These are phyloP conservation scores for Holothuria leucospilota DNA, from an alignment of 53 echinoderm and acorn worm species.

Conservation along the genomic window DNA sequence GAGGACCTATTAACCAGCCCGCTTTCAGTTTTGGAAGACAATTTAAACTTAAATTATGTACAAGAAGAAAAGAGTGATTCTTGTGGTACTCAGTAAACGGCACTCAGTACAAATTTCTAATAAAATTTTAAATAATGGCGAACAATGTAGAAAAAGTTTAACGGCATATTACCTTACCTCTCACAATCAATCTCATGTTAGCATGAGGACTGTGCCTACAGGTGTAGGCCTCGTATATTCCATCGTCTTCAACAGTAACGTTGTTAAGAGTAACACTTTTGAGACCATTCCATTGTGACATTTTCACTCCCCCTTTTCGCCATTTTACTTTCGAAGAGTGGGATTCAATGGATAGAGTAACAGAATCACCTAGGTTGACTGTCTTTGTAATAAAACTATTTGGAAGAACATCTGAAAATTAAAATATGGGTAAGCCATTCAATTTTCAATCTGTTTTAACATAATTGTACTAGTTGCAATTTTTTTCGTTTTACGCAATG, in stretches of 20 bases:
- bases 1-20: too few relatives aligned
- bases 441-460: too few relatives aligned
- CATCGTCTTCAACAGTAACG: background rate
- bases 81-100: too few relatives aligned
- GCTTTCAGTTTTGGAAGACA: too few relatives aligned
- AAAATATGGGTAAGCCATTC: too few relatives aligned
- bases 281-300: background rate
- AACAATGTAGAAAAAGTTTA: too few relatives aligned
- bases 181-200: slow-evolving; percentile 16
- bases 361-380: background rate
- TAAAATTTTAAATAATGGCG: too few relatives aligned
- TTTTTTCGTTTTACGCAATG: too few relatives aligned
- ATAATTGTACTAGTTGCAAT: too few relatives aligned
- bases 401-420: background rate
- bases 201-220: slow-evolving; percentile 10
- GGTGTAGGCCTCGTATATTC: slow-evolving; percentile 18
- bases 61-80: too few relatives aligned
- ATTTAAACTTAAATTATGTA: too few relatives aligned
- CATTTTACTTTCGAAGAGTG: slow-evolving; percentile 5
- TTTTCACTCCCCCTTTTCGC: background rate
- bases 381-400: slow-evolving; percentile 1
- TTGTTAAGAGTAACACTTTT: background rate
- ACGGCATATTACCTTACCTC: background rate
- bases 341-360: background rate
- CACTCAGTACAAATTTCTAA: too few relatives aligned